Evolutionary conservation across 2,113 vertebrate species (phyloP), one percentile per base, ranked within the genome.

Genomic region (Tetraodon nigroviridis): DNA sequence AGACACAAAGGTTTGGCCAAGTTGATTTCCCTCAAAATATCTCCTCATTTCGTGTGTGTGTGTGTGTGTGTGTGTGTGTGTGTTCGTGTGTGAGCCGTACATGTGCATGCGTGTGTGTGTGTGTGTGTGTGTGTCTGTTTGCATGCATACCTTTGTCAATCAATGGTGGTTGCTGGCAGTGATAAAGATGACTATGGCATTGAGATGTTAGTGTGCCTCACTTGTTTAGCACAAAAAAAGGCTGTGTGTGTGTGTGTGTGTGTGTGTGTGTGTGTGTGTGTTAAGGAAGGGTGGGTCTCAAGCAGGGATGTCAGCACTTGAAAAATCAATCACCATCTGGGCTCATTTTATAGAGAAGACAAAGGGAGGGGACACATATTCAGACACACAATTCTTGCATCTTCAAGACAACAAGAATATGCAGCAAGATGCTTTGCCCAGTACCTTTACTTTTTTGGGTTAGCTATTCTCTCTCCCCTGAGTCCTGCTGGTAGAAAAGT

Each of bases 301-400:
- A 93, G 94, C 95, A 92, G 92, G 93, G 94, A 94, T 95, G 95
- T 96, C 95, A 94, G 94, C 93, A 93, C 94, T 96, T 93, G 94
- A 94, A 93, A 97, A 97, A 95, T 94, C 94, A 95, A 94, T 97
- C 93, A 93, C 95, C 96, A 97, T 99, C 95, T 98, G 96, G 92
- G 94, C 94, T 94, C 92, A 89, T 92, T 93, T 93, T 92, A 91
- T 90, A 91, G 92, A 89, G 92, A 90, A 90, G 91, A 93, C 79
- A 77, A 90, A 92, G 92, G 92, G 93, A 92, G 89, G 91, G 80
- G 74, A 73, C 71, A 66, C 92, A 79, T 69, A 64, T 13, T 61
- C 61, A 56, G 61, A 61, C 56, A 73, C 54, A 49, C 60, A 70
- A 62, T 58, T 67, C 60, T 77, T 72, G 71, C 74, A 81, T 84